These are phyloP conservation scores for Apodemia mormo DNA, from an alignment of 2,888 invertebrate genomes.

Conservation along the genomic window DNA sequence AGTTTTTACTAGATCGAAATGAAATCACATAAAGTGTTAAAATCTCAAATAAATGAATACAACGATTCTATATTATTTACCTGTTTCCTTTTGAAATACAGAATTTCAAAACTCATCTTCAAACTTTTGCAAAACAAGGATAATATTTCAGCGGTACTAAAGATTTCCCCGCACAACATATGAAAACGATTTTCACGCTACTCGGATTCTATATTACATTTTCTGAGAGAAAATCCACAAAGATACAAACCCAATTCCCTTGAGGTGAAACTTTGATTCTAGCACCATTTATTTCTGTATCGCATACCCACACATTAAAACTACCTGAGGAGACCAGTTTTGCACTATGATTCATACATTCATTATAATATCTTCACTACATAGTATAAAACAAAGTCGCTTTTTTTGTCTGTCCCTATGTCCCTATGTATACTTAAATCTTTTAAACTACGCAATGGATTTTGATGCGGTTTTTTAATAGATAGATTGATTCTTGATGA, in stretches of 20 bases:
- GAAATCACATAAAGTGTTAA: background rate
- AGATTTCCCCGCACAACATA: slow-evolving; percentile 5
- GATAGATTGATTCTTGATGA: too few relatives aligned
- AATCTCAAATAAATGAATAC: background rate
- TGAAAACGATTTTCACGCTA: slow-evolving; percentile 5
- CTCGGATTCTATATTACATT: slow-evolving; percentile 5
- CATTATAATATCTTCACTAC: too few relatives aligned
- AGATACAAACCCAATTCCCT: slow-evolving; percentile 6
- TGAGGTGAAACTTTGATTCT: slow-evolving; percentile 1
- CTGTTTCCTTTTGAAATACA: background rate
- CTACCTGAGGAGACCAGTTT: background rate
- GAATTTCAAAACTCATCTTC: background rate
- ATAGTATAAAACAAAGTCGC: too few relatives aligned
- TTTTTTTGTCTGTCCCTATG: too few relatives aligned
- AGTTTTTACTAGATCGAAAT: too few relatives aligned
- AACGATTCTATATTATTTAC: background rate
- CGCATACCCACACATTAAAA: background rate
- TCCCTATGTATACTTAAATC: too few relatives aligned
- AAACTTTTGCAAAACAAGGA: background rate
- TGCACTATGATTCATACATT: too few relatives aligned
- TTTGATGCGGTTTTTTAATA: too few relatives aligned
- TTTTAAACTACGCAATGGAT: too few relatives aligned
- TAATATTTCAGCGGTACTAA: slow-evolving; percentile 3
- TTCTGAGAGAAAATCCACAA: background rate
- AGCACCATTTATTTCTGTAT: background rate